A percentile compares a stretch with the other conserved stretches of the same genome.
Conservation (phyloP, 2,113 vertebrate species). For the Mobula hypostoma region DNA sequence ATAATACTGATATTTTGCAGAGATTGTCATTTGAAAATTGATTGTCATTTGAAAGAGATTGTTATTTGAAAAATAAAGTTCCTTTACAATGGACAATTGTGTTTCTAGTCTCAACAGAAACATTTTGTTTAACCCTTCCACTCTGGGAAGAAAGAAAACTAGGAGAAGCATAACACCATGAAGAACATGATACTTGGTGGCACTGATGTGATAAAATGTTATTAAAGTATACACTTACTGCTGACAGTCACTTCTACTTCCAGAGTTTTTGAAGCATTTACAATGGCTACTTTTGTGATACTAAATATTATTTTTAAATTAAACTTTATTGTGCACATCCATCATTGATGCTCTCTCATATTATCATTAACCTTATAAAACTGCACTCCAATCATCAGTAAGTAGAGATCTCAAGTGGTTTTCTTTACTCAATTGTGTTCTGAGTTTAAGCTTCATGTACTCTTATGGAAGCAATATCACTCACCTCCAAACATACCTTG, state of each 20-base stretch:
- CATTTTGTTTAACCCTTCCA: neutral
- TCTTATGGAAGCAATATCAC: neutral
- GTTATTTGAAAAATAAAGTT: neutral
- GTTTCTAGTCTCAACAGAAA: neutral
- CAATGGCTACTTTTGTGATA: neutral
- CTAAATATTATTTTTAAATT: constrained; percentile 33
- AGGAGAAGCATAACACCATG: neutral
- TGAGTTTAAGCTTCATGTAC: neutral
- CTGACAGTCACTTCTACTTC: neutral
- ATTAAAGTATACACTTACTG: neutral
- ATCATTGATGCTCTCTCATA: constrained; percentile 35
- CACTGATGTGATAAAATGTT: neutral
- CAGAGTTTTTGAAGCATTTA: neutral
- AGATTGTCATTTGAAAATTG: too few species aligned
- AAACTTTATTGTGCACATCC: constrained; percentile 37
- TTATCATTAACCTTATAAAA: constrained; percentile 32
- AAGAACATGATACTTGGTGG: neutral
- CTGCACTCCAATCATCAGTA: neutral
- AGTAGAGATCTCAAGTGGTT: neutral
- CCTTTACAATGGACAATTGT: neutral
- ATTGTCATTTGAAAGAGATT: too few species aligned
- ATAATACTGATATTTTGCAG: neutral
- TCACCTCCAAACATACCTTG: constrained; percentile 16
- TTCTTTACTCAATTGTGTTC: constrained; percentile 23
- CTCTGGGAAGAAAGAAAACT: neutral